Base-by-base conservation (phyloP, 2,113 vertebrate genomes). In the Nothoprocta perdicaria region DNA sequence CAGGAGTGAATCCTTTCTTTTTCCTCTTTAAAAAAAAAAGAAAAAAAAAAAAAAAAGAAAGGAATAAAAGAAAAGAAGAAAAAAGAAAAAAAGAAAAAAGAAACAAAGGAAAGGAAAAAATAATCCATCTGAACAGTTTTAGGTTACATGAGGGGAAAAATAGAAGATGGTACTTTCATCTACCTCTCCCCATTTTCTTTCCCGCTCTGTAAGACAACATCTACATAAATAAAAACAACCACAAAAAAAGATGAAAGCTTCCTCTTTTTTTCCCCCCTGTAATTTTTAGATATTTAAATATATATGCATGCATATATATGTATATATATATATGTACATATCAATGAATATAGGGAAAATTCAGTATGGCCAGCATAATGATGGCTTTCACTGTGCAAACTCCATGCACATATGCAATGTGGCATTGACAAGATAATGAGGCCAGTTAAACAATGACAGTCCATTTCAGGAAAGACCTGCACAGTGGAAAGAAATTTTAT, bases 91-190 rank as follows among this genome's bases (percentile, higher is more conserved):
- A 63, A 57, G 66, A 33, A 67, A 50, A 74, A 35, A 61, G 41
- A 53, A 48, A 48, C 10, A 9, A 26, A 52, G 13, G 24, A 26
- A 52, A 29, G 26, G 7, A 14, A 83, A 72, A 38, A 67, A 60
- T 68, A 50, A 58, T 78, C 52, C 48, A 48, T 92, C 17, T 78
- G 38, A 89, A 85, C 53, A 91, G 50, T 94, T 93, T 86, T 93
- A 92, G 35, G n/a, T 88, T 94, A 71, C 76, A 72, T 78, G 55
- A 92, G 29, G 18, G 43, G 52, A 71, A 80, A 93, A 88, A 6
- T 22, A 78, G 72, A 89, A 72, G 41, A 71, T 45, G 12, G 6
- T 75, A 45, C 62, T 92, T 93, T 84, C 48, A 93, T 91, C 40
- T 45, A 33, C 35, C 81, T 84, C 43, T 12, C 80, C 18, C 68